A percentile compares a stretch with the other conserved stretches of the same genome.
These are phyloP conservation scores for Eospalax fontanierii DNA, from an alignment of 2,797 vertebrate species.

Conservation along the genomic window DNA sequence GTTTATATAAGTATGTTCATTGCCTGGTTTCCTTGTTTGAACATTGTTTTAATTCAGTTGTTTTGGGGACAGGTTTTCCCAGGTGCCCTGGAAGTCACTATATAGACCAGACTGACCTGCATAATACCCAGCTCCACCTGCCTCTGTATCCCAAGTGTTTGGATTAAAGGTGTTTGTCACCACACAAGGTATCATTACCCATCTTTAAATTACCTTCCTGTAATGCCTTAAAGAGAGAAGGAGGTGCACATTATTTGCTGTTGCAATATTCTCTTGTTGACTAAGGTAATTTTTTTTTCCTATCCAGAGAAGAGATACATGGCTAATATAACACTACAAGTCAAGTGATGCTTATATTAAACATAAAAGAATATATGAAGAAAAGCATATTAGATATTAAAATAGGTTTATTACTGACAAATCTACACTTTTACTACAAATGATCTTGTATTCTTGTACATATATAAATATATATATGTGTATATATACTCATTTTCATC, in stretches of 20 bases:
- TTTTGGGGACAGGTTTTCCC: too few relatives aligned
- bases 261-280: not conserved
- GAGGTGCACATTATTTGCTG: not conserved
- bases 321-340: not conserved
- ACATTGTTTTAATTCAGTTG: too few relatives aligned
- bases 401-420: not conserved
- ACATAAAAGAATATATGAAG: not conserved
- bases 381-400: not conserved
- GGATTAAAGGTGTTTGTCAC: too few relatives aligned
- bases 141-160: too few relatives aligned
- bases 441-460: not conserved
- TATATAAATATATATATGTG: too few relatives aligned
- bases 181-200: not conserved
- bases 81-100: too few relatives aligned
- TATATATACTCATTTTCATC: too few relatives aligned
- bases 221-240: not conserved
- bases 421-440: not conserved
- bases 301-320: not conserved
- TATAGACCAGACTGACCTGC: too few relatives aligned
- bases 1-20: not conserved
- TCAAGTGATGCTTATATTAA: not conserved
- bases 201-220: not conserved
- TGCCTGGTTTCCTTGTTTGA: not conserved
- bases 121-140: too few relatives aligned
- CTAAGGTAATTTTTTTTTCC: not conserved